Percentiles rank a stretch among this genome's conserved stretches.
Evolutionary conservation across 2,797 vertebrate genomes (phyloP).

Genomic region (Chrysolophus pictus): DNA sequence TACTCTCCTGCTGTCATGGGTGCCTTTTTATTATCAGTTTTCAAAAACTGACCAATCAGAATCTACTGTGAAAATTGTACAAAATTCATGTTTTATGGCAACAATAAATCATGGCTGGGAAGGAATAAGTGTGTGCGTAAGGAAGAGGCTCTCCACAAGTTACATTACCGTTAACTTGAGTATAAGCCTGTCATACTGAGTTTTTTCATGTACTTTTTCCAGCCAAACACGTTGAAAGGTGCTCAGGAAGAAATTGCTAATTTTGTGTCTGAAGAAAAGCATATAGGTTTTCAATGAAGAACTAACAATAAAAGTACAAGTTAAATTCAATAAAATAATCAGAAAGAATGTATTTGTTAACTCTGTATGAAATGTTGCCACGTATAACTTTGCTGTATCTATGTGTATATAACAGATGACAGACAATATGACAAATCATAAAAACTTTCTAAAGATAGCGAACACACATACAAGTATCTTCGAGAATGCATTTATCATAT

Average conservation of each 20-base stretch:
- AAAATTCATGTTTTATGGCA: constrained; percentile 81
- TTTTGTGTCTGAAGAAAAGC: constrained; percentile 97
- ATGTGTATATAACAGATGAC: constrained; percentile 17
- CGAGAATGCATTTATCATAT: neutral
- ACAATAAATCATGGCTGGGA: constrained; percentile 82
- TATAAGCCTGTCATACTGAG: constrained; percentile 97
- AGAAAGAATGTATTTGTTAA: constrained; percentile 48
- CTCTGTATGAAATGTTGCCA: constrained; percentile 39
- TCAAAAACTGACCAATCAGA: constrained; percentile 88
- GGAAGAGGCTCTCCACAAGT: constrained; percentile 78
- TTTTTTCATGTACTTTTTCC: constrained; percentile 96
- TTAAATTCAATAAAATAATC: constrained; percentile 63
- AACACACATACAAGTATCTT: neutral
- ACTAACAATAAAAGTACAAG: constrained; percentile 71
- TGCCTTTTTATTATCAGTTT: neutral
- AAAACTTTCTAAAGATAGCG: constrained; percentile 12
- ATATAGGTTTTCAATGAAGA: constrained; percentile 89
- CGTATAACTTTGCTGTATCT: constrained; percentile 22
- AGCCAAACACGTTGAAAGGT: constrained; percentile 96
- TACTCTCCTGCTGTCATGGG: neutral
- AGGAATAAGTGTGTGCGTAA: constrained; percentile 81
- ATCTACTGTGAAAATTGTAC: constrained; percentile 85
- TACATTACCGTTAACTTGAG: constrained; percentile 97
- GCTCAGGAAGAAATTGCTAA: constrained; percentile 99
- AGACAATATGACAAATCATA: neutral